Conservation (phyloP, 2,888 invertebrate species). For the Mimas tiliae region DNA sequence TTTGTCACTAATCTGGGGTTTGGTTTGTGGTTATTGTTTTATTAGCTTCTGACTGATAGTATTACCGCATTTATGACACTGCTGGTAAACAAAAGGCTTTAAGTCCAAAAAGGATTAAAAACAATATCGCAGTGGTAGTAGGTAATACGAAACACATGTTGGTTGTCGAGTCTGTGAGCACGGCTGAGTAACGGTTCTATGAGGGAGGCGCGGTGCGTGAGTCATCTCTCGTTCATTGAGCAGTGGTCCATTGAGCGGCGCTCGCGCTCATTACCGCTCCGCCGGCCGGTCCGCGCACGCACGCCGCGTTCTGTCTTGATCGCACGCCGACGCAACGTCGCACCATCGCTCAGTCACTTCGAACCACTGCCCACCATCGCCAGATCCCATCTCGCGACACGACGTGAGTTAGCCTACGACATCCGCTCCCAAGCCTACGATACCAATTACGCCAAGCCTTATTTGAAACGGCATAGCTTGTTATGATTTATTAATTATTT, state of each 20-base stretch:
- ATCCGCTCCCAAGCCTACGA: constrained; percentile 64
- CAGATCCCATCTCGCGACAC: constrained; percentile 71
- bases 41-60: constrained; percentile 29
- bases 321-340: not conserved
- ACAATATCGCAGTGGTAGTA: constrained; percentile 47
- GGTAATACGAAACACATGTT: constrained; percentile 64
- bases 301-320: constrained; percentile 69
- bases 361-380: constrained; percentile 73
- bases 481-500: constrained; percentile 32
- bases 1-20: not conserved
- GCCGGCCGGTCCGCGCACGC: constrained; percentile 82
- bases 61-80: constrained; percentile 38
- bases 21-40: constrained; percentile 28
- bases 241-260: constrained; percentile 79
- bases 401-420: constrained; percentile 79
- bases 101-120: constrained; percentile 25
- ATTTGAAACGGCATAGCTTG: constrained; percentile 34
- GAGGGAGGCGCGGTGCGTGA: constrained; percentile 80
- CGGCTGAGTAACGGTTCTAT: constrained; percentile 67
- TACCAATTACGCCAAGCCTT: constrained; percentile 49
- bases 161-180: constrained; percentile 64
- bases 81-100: constrained; percentile 47
- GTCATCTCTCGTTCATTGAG: constrained; percentile 76
- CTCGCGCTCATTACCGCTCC: constrained; percentile 81
- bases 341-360: constrained; percentile 52